Conservation (phyloP, 35 echinoderm and acorn worm genomes). For the Strongylocentrotus purpuratus region DNA sequence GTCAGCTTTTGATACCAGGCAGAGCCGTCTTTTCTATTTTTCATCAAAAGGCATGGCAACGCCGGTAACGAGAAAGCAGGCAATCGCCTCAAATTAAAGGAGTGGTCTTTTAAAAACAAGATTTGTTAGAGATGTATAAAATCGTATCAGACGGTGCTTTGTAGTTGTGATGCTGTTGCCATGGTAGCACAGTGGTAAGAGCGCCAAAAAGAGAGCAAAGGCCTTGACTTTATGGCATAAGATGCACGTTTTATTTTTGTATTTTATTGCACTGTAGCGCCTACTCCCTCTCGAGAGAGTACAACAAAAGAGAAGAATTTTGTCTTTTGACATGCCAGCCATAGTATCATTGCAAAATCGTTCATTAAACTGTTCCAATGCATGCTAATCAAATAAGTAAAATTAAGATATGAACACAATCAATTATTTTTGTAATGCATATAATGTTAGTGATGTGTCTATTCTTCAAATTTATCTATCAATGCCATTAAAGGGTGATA, state of each 20-base stretch:
- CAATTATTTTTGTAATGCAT: too few species aligned
- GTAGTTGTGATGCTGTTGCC: neutral
- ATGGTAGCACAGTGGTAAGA: neutral
- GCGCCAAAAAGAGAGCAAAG: neutral
- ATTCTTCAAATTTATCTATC: too few species aligned
- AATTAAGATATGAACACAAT: too few species aligned
- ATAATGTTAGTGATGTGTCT: too few species aligned
- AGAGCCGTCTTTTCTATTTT: neutral
- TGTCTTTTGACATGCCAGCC: too few species aligned
- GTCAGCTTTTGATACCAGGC: neutral
- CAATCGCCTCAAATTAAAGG: slow-evolving; percentile 10
- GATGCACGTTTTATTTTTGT: neutral
- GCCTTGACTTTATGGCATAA: neutral
- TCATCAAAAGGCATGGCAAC: neutral
- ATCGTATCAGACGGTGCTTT: neutral
- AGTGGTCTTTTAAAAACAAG: neutral
- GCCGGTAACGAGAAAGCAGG: neutral
- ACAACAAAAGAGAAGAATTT: too few species aligned
- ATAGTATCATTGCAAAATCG: too few species aligned
- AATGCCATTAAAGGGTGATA: too few species aligned
- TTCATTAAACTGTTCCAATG: too few species aligned
- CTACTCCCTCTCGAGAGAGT: too few species aligned
- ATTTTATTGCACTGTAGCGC: neutral
- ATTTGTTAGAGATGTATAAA: neutral
- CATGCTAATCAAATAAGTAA: too few species aligned